phyloP scores from a whole-genome alignment of 1,140 invertebrate species.

The Chrysopa pallens region DNA sequence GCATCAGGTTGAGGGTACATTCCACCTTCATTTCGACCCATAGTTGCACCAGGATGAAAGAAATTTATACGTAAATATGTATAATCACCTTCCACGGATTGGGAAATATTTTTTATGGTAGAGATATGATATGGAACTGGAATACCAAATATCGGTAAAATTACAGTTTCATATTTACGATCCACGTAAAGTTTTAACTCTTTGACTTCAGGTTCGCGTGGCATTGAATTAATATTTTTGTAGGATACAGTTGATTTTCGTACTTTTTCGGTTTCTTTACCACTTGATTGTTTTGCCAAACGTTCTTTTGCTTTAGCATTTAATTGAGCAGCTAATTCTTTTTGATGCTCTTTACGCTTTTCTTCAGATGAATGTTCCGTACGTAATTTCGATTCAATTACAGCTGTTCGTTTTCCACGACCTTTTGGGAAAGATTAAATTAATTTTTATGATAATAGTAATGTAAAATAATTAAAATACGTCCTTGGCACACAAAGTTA shows the following conservation, averaged over 20 bases:
- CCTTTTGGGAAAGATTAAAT: conserved; percentile 20
- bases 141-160: conserved; percentile 88
- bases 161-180: conserved; percentile 93
- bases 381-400: conserved; percentile 86
- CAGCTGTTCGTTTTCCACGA: conserved; percentile 78
- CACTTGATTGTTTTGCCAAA: conserved; percentile 69
- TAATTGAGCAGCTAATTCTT: conserved; percentile 75
- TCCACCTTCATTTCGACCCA: conserved; percentile 80
- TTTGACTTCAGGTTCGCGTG: conserved; percentile 81
- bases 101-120: conserved; percentile 96
- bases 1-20: conserved; percentile 86
- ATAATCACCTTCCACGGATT: conserved; percentile 96
- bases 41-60: conserved; percentile 91
- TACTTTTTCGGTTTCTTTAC: conserved; percentile 76
- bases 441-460: too few relatives aligned
- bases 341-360: conserved; percentile 92
- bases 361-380: conserved; percentile 94
- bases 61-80: conserved; percentile 98
- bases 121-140: conserved; percentile 97
- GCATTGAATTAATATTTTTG: conserved; percentile 81
- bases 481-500: too few relatives aligned
- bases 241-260: conserved; percentile 92
- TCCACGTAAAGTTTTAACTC: conserved; percentile 94
- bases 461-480: too few relatives aligned
- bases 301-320: conserved; percentile 88